Base-by-base conservation (phyloP, 2,113 vertebrate genomes). In the Macquaria australasica region DNA sequence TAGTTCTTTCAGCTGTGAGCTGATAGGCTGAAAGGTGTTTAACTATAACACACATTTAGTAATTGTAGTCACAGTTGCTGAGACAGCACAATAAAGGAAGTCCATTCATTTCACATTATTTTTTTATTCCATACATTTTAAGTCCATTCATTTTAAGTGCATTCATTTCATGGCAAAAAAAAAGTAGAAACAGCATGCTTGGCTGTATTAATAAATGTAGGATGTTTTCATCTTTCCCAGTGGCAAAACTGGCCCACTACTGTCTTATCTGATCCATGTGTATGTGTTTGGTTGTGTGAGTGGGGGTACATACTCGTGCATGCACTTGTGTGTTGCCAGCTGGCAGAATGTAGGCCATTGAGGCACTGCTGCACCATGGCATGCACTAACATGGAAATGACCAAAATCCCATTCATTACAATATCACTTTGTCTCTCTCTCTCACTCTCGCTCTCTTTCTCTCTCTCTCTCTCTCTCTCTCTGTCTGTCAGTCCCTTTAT, bases 311-410 rank as follows among this genome's bases (percentile, higher is more conserved):
- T 73, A 90, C 84, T 83, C 88, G 87, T 85, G 82, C 85, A 88
- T 90, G 85, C 80, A 85, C 72, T 85, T 79, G 53, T 76, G 82
- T 82, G 79, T 80, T 90, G 89, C 88, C 92, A 92, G 94, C 91
- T 93, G 93, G 91, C 88, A 90, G 89, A 93, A 95, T 95, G 86
- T 95, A 94, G 92, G 94, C 91, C 94, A 94, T 79, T 77, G 71
- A 86, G 84, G 80, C 81, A 72, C 85, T 73, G 80, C 88, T 69
- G 83, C 87, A 85, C 77, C 55, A 75, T 89, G 85, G 64, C 89
- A 76, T 89, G 83, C 81, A 87, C 81, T 82, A 73, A 89, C 88
- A 91, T 66, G 63, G 79, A 84, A 84, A 88, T 84, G 55, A 88
- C 84, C 85, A 82, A 81, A 93, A 69, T 76, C 85, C 86, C 51